These are phyloP conservation scores for Orius insidiosus DNA, from an alignment of 1,140 invertebrate species.

Conservation along the genomic window DNA sequence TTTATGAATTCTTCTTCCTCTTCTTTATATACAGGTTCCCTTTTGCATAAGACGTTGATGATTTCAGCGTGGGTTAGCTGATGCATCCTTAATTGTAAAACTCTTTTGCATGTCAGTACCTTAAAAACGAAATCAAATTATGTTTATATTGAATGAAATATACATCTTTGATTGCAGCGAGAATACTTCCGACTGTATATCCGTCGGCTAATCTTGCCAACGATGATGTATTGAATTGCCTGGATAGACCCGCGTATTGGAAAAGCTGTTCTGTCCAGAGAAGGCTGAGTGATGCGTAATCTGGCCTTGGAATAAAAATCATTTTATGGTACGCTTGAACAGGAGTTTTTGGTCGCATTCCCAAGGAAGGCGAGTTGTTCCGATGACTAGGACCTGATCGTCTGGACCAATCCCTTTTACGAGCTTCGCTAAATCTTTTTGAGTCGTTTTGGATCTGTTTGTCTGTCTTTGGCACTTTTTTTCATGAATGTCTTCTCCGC, in stretches of 20 bases:
- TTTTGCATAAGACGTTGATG: constrained; percentile 56
- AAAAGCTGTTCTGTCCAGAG: constrained; percentile 57
- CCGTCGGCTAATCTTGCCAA: constrained; percentile 76
- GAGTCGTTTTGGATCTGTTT: constrained; percentile 79
- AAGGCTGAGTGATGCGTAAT: constrained; percentile 63
- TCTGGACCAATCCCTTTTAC: constrained; percentile 54
- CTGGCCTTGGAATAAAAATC: constrained; percentile 71
- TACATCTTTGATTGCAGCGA: constrained; percentile 31
- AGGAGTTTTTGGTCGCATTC: constrained; percentile 58
- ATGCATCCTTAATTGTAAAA: constrained; percentile 60
- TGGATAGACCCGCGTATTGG: constrained; percentile 35
- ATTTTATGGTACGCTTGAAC: constrained; percentile 74
- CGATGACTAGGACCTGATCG: constrained; percentile 58
- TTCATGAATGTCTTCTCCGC: constrained; percentile 89
- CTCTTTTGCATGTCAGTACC: constrained; percentile 74
- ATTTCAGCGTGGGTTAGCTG: constrained; percentile 69
- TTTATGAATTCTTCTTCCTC: constrained; percentile 40
- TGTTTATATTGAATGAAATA: no score
- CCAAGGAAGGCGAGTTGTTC: constrained; percentile 68
- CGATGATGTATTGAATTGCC: constrained; percentile 42
- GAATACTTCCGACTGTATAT: constrained; percentile 63
- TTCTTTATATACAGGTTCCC: constrained; percentile 50
- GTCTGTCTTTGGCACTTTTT: constrained; percentile 75
- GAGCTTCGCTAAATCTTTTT: constrained; percentile 88
- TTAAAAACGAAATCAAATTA: no score